Conservation (phyloP, 2,113 vertebrate species). For the Tonatia bakeri region DNA sequence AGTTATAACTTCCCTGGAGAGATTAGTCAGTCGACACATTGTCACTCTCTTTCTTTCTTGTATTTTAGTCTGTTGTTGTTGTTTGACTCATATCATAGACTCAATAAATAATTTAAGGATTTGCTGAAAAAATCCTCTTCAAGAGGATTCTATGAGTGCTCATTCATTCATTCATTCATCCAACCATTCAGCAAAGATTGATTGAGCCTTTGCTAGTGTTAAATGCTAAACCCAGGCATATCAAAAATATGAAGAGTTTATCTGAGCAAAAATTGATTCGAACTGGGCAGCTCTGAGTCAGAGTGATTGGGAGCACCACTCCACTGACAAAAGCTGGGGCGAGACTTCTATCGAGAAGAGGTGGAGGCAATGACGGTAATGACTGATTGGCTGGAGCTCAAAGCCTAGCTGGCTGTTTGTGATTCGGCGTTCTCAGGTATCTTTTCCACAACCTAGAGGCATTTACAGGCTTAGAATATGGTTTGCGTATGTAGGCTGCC, state of each 20-base stretch:
- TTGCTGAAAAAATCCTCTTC: neutral
- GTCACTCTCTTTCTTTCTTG: neutral
- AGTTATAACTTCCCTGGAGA: conserved; percentile 1
- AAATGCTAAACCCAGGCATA: neutral
- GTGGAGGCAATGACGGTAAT: neutral
- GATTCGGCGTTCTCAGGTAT: neutral
- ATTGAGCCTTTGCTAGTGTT: neutral
- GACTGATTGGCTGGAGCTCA: neutral
- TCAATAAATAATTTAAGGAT: neutral
- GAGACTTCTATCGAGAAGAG: neutral
- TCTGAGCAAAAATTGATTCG: neutral
- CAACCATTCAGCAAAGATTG: neutral
- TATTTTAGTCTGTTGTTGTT: neutral
- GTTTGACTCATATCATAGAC: neutral
- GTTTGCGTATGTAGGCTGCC: neutral
- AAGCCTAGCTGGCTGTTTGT: neutral
- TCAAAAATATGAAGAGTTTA: neutral
- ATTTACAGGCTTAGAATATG: neutral
- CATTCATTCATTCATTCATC: neutral
- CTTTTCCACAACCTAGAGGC: neutral
- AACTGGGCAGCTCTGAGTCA: rapidly evolving
- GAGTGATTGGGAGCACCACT: neutral
- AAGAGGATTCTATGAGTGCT: neutral
- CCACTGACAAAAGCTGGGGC: neutral
- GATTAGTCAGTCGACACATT: neutral